Evolutionary conservation across 2,797 vertebrate genomes (phyloP).

Genomic region (Poeciliopsis paucimaculata): DNA sequence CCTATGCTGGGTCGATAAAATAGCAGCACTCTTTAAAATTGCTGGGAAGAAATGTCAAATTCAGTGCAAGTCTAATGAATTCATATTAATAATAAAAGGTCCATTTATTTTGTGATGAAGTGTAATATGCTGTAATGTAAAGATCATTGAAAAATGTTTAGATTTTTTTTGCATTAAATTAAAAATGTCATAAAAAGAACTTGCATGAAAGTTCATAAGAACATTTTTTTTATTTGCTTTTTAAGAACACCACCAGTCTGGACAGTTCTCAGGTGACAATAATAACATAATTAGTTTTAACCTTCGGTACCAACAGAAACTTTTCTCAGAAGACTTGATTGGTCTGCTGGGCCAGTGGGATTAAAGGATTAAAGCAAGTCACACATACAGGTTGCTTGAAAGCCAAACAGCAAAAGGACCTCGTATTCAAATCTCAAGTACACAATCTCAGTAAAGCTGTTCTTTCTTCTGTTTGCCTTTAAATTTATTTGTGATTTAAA

Average conservation of each 20-base stretch:
- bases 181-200: background rate
- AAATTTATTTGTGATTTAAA: background rate
- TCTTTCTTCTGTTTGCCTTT: background rate
- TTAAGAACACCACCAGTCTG: background rate
- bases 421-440: background rate
- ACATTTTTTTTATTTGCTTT: background rate
- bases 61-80: background rate
- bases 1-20: background rate
- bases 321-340: background rate
- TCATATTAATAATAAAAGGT: background rate
- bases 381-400: background rate
- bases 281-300: background rate
- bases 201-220: background rate
- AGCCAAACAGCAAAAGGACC: background rate
- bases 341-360: background rate
- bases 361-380: background rate
- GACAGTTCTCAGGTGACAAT: background rate
- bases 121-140: background rate
- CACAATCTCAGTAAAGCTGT: background rate
- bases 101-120: background rate
- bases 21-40: background rate
- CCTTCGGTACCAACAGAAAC: background rate
- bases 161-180: background rate
- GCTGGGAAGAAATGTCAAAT: background rate
- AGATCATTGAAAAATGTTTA: background rate